Percentiles rank a stretch among this genome's conserved stretches.
These are phyloP conservation scores for Drosophila rubida DNA, from an alignment of 2,888 invertebrate species.

Conservation along the genomic window DNA sequence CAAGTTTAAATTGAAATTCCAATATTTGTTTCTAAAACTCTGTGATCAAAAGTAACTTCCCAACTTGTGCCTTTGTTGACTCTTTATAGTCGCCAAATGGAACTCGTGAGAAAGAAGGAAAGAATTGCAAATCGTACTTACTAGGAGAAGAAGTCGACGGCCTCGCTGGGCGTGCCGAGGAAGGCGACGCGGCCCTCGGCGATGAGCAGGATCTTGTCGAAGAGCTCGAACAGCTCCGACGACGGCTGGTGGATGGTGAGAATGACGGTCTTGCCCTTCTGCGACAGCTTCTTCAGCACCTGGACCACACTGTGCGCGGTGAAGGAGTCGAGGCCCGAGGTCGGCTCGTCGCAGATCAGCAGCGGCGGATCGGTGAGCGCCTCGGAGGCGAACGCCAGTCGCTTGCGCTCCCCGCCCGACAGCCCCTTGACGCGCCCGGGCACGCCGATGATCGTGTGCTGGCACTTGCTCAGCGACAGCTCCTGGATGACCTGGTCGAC, in stretches of 20 bases:
- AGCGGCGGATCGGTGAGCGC: constrained; percentile 97
- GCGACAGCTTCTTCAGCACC: constrained; percentile 90
- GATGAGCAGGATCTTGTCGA: constrained; percentile 95
- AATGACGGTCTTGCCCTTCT: constrained; percentile 94
- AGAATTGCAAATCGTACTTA: constrained; percentile 79
- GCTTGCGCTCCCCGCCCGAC: constrained; percentile 98
- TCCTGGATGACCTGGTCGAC: constrained; percentile 95
- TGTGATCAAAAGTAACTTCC: too few species aligned
- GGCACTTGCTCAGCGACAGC: constrained; percentile 94
- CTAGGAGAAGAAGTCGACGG: constrained; percentile 92
- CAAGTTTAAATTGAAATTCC: too few species aligned
- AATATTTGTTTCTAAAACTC: too few species aligned
- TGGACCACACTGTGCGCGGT: constrained; percentile 98
- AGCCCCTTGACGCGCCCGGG: constrained; percentile 95
- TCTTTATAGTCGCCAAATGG: too few species aligned
- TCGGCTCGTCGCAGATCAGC: constrained; percentile 98
- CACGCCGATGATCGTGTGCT: constrained; percentile 95
- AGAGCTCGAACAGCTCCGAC: constrained; percentile 95
- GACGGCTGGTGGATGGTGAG: constrained; percentile 98
- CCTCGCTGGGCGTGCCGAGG: constrained; percentile 92
- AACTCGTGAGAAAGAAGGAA: too few species aligned
- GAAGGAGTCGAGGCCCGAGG: constrained; percentile 97
- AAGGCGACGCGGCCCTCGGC: constrained; percentile 96
- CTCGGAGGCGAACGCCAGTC: constrained; percentile 98
- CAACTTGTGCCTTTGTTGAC: too few species aligned